Evolutionary conservation across 2,888 invertebrate genomes (phyloP), one percentile per base, ranked within the genome.

Genomic region (Rhodophaea formosa): DNA sequence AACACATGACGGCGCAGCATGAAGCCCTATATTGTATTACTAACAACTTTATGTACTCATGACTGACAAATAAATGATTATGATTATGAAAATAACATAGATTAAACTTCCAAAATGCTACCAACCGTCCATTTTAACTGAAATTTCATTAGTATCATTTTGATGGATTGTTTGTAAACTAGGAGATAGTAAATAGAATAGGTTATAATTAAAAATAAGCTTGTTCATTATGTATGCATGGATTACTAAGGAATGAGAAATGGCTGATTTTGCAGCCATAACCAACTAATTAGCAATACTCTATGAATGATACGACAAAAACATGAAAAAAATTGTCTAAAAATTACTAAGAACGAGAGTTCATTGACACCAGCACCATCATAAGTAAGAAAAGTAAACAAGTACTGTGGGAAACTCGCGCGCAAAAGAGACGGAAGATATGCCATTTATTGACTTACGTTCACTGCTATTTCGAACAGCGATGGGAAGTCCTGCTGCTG

Each of bases 381-480:
- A 29, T 45, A 54, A 15, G 47, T 17, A 47, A 42, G 47, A 47
- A 39, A 56, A 54, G 60, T 65, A 67, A 67, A 65, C 62, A 67
- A 58, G 60, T 44, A 60, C 61, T 64, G 63, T 63, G 63, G 57
- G 58, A 58, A 64, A 62, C 45, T 53, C 46, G 56, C 53, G 59
- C 53, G 49, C 53, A 54, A 63, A 59, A 59, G 60, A 58, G 59
- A 61, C 39, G 62, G 55, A 58, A 51, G 62, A 60, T 59, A 74
- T 71, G 80, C 79, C 79, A 82, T 35, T 51, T 84, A 66, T 80
- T 79, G 74, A 86, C 90, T 87, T 35, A 51, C 51, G 51, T 35
- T 51, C 70, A 90, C 90, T n/a, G 88, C 86, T 59, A 89, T 84
- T 63, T 91, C 88, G 73, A 86, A 88, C 64, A 89, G 84, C 29